Evolutionary conservation across 2,797 vertebrate genomes (phyloP), one percentile per base, ranked within the genome.

Genomic region (Rhinichthys osculus): DNA sequence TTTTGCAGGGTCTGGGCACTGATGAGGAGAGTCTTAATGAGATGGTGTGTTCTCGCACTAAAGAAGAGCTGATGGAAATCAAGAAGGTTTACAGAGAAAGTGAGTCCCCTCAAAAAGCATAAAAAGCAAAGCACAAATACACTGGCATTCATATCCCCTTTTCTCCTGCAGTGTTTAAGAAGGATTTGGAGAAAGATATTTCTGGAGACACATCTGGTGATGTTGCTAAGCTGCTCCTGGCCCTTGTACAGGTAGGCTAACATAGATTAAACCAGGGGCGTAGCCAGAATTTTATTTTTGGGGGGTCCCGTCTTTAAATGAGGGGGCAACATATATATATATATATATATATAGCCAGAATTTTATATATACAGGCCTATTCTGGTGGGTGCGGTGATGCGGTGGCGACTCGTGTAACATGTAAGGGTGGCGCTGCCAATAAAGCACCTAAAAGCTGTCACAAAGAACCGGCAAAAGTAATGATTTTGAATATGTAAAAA

Each of bases 1-100:
- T 33, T 67, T 88, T 85, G 67, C 91, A 99, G 98, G 98, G 98
- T 0, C 93, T 98, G 86, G 98, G 98, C 64, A 99, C 98, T 1
- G 98, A 99, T 87, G 98, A 99, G 91, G 98, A 98, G 85, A 96
- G 96, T 0, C 96, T 99, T 85, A 97, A 98, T 83, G 98, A 99
- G 93, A 95, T 99, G 35, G 92, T 99, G 91, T 99, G 98, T 92
- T 99, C 98, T 0, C 94, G 98, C 85, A 98, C 95, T 92, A 98
- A 96, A 30, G 90, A 94, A 59, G 97, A 99, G 87, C 94, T 99
- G 47, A n/a, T 91, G 87, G 95, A 97, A 88, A 98, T 99, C 81
- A 98, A 97, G 90, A 94, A 82, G 78, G 96, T 96, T 83, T 99
- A 99, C 93, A 96, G 88, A 85, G 98, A 99, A 83, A 91, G 98